Base-by-base conservation (phyloP, 2,113 vertebrate genomes). In the Elaphurus davidianus region DNA sequence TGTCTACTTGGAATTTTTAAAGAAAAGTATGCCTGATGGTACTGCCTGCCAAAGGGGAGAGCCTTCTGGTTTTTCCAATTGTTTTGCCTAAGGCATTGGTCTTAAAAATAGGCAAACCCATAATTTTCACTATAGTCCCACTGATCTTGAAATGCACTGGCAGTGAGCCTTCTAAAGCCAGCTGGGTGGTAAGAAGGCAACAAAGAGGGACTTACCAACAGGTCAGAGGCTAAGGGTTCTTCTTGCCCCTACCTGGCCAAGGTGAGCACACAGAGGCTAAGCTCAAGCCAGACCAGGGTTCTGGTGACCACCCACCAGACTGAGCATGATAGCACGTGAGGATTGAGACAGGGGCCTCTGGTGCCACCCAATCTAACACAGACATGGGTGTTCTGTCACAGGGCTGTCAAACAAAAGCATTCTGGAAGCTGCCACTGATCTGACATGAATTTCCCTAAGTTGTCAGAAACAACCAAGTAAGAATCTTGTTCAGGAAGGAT, bases 51-150 rank as follows among this genome's bases (percentile, higher is more conserved):
- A 43, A 76, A 76, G 47, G 87, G 59, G 47, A 95, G 10, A 82
- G n/a, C 59, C 60, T 89, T 91, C 91, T 87, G 55, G 5, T 71
- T 19, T 92, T 57, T 71, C 67, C 89, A 43, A 57, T 28, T 87
- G n/a, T 82, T 93, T 90, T 87, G 87, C 71, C 40, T 27, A 64
- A 91, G n/a, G 57, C 55, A 25, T 0, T 89, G 40, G 36, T 64
- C 78, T 94, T 94, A 88, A 96, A 96, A 84, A 84, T 28, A 95
- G 50, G 64, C n/a, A 74, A 64, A 93, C 5, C 67, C 15, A 23
- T 28, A 71, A 76, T 52, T 93, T 90, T 40, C 59, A 25, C 79
- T 59, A 6, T 12, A 87, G 88, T 94, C 12, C 78, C 33, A 62
- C 36, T 1, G 55, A 76, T 85, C 94, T 74, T 88, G n/a, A 79